Base-by-base conservation (phyloP, 2,797 vertebrate species). In the Fundulus diaphanus region DNA sequence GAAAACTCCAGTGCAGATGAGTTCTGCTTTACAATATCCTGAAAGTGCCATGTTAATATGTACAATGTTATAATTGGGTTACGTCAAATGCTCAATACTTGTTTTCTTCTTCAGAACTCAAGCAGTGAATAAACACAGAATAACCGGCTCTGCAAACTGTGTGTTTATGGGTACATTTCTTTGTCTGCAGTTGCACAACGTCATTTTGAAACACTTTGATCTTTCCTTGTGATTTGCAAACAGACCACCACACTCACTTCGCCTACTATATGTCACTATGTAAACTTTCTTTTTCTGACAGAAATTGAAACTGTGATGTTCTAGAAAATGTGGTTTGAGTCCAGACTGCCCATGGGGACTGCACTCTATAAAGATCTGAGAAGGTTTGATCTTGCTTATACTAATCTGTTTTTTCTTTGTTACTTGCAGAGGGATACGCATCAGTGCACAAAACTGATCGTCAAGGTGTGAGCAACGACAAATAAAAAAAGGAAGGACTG, bases 171-270 rank as follows among this genome's bases (percentile, higher is more conserved):
- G 6, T 31, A 52, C 33, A 49, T 68, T 74, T 42, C 31, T 61
- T 16, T 75, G 35, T 59, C 27, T 27, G 24, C 56, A 61, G 35
- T 68, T 40, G 68, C 48, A 68, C 56, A 56, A 69, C 69, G 40
- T 75, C n/a, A 11, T 27, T 75, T 59, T 75, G 11, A 72, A 54
- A 27, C 20, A 37, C 27, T 68, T n/a, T 42, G 35, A 73, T 22
- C 40, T 63, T 68, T 51, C 27, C 27, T 66, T 69, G 8, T 65
- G 66, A 46, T 72, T 56, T 51, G 31, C 33, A 61, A 59, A 54
- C 76, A 68, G 59, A 72, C 18, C 31, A 15, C 33, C 35, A 63
- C 13, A 27, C 42, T 40, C 7, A 22, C 20, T n/a, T 15, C 11
- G 63, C 8, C 35, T 61, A 13, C 22, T 66, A 37, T 44, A 56